These are phyloP conservation scores for Dasysyrphus albostriatus DNA, from an alignment of 2,888 invertebrate genomes.

Conservation along the genomic window DNA sequence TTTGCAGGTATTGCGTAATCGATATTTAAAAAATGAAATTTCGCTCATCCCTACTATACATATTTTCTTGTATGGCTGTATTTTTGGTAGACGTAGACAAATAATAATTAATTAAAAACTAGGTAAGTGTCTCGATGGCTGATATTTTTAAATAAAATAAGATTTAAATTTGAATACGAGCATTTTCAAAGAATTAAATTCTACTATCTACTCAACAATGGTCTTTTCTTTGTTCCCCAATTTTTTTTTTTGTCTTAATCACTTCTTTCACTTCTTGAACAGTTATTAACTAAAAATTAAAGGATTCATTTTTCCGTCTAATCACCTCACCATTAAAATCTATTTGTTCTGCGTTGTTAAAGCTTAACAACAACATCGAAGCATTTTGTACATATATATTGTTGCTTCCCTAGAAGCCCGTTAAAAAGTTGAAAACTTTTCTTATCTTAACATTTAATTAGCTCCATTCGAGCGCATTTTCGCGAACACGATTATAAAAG, in stretches of 20 bases:
- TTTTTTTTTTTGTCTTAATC: background rate
- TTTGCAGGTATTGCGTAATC: too few relatives aligned
- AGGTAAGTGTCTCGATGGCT: too few relatives aligned
- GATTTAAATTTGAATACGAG: too few relatives aligned
- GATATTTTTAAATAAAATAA: too few relatives aligned
- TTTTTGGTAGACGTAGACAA: too few relatives aligned
- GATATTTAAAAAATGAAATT: too few relatives aligned
- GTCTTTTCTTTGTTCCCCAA: background rate
- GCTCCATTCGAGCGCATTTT: conserved; percentile 68
- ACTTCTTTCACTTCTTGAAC: background rate
- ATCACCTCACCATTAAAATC: conserved; percentile 71
- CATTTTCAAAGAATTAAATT: too few relatives aligned
- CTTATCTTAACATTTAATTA: conserved; percentile 75
- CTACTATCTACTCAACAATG: background rate
- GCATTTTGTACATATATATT: background rate
- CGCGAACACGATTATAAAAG: conserved; percentile 66
- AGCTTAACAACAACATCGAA: conserved; percentile 19
- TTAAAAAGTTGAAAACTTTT: conserved; percentile 54
- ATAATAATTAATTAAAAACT: too few relatives aligned
- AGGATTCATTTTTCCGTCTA: conserved; percentile 66
- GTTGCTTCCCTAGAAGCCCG: conserved; percentile 32
- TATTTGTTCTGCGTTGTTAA: conserved; percentile 49
- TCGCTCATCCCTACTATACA: too few relatives aligned
- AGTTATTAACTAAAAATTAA: conserved; percentile 52
- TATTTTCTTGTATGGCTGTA: too few relatives aligned